phyloP scores from a whole-genome alignment of 2,888 invertebrate species.

The Eupsilia transversa region DNA sequence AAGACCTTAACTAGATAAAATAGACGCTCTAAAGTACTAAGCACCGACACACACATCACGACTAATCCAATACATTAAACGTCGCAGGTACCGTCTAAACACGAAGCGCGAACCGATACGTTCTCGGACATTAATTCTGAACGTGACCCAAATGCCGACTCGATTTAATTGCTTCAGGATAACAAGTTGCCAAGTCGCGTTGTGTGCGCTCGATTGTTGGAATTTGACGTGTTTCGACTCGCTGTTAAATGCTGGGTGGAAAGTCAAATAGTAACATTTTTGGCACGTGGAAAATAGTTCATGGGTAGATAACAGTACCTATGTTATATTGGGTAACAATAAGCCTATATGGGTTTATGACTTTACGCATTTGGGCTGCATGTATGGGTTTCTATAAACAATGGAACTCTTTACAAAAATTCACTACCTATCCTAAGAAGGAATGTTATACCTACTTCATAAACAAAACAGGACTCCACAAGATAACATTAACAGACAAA shows the following conservation, averaged over 20 bases:
- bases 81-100: conserved; percentile 66
- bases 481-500: background rate
- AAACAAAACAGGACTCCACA: background rate
- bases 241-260: conserved; percentile 14
- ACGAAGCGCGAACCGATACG: conserved; percentile 67
- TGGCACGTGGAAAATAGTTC: background rate
- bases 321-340: background rate
- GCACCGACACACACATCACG: conserved; percentile 56
- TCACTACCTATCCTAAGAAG: background rate
- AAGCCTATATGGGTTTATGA: too few species aligned
- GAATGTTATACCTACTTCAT: background rate
- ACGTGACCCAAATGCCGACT: conserved; percentile 69
- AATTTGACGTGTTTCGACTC: conserved; percentile 51
- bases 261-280: conserved; percentile 12
- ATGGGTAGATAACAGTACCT: background rate
- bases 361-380: too few species aligned
- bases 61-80: conserved; percentile 65
- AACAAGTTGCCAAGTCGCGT: conserved; percentile 66
- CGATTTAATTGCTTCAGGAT: conserved; percentile 68
- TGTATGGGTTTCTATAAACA: background rate
- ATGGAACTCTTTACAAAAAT: background rate
- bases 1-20: conserved; percentile 47
- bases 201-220: conserved; percentile 57
- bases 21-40: conserved; percentile 49
- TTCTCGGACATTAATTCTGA: conserved; percentile 71